Base-by-base conservation (phyloP, 2,113 vertebrate species). In the Petrocephalus zakoni region DNA sequence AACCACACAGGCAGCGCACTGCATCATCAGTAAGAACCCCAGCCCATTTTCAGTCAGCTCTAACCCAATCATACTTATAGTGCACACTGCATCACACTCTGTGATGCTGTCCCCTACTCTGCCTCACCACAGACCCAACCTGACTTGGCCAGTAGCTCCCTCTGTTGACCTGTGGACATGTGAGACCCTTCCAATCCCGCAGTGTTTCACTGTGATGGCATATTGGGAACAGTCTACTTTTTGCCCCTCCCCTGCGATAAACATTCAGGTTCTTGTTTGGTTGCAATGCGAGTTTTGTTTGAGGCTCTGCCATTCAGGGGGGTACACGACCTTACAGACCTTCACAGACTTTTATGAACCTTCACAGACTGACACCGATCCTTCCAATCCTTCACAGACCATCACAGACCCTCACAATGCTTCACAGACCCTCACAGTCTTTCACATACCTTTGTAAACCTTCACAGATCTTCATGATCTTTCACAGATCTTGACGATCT, bases 11-110 rank as follows among this genome's bases (percentile, higher is more conserved):
- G 58, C 89, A n/a, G 6, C 56, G 9, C 56, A 61, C 21, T n/a
- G 22, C 56, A n/a, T 61, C 7, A 7, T 61, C 56, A 91, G 91
- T 92, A 89, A 92, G 89, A 92, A 91, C 91, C 88, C 92, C 90
- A 92, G 94, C 93, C 94, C 89, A 91, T 87, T 93, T 90, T 90
- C 92, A 95, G 93, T 89, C 85, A 87, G 93, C 91, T 91, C 89
- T 91, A 91, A 89, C 93, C 93, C 90, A 91, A 91, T 92, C 93
- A 90, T 92, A 90, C 95, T 90, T 91, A 92, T 11, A 78, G 87
- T 91, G 91, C 94, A 94, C 89, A 94, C 95, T 95, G 95, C 91
- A 94, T 94, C 68, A 92, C 95, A 94, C 95, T 96, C 94, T 95
- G 95, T 89, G 91, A 85, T 55, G 2, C 64, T n/a, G 3, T 58